These are phyloP conservation scores for Euzophera pinguis DNA, from an alignment of 2,888 invertebrate genomes.

Conservation along the genomic window DNA sequence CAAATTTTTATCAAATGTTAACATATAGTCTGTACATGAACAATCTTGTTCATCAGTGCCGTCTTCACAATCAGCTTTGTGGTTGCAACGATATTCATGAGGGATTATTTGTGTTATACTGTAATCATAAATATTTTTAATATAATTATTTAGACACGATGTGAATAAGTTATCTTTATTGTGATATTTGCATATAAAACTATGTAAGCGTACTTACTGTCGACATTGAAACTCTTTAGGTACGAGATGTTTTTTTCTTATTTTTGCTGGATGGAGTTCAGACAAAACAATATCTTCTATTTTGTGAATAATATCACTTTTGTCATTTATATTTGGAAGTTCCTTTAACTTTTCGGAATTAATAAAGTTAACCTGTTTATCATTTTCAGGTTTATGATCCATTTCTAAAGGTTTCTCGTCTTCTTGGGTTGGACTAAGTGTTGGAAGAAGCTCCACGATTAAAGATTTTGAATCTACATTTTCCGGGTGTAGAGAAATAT, in stretches of 20 bases:
- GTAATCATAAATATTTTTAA: slow-evolving; percentile 5
- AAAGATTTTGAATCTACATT: slow-evolving; percentile 31
- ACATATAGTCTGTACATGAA: slow-evolving; percentile 84
- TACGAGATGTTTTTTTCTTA: slow-evolving; percentile 45
- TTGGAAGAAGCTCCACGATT: slow-evolving; percentile 30
- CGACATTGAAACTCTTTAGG: slow-evolving; percentile 64
- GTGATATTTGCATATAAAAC: too few species aligned
- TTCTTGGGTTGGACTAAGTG: slow-evolving; percentile 10
- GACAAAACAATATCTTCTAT: slow-evolving; percentile 43
- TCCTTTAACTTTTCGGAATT: slow-evolving; percentile 23
- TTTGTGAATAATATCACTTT: slow-evolving; percentile 30
- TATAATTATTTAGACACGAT: too few species aligned
- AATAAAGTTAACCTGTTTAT: slow-evolving; percentile 13
- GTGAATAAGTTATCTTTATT: too few species aligned
- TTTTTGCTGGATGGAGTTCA: slow-evolving; percentile 54
- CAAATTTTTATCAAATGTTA: slow-evolving; percentile 67
- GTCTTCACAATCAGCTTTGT: slow-evolving; percentile 88
- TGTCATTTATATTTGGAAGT: slow-evolving; percentile 30
- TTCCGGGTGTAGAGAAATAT: slow-evolving; percentile 12
- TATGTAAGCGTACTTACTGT: slow-evolving; percentile 42
- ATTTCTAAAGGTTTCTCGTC: slow-evolving; percentile 16
- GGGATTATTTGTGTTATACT: slow-evolving; percentile 85
- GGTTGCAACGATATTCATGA: slow-evolving; percentile 82
- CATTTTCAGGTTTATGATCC: slow-evolving; percentile 14
- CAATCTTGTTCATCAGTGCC: slow-evolving; percentile 88